Percentiles rank a stretch among this genome's conserved stretches.
Conservation (phyloP, 2,888 invertebrate genomes). For the Linnaemya vulpina region DNA sequence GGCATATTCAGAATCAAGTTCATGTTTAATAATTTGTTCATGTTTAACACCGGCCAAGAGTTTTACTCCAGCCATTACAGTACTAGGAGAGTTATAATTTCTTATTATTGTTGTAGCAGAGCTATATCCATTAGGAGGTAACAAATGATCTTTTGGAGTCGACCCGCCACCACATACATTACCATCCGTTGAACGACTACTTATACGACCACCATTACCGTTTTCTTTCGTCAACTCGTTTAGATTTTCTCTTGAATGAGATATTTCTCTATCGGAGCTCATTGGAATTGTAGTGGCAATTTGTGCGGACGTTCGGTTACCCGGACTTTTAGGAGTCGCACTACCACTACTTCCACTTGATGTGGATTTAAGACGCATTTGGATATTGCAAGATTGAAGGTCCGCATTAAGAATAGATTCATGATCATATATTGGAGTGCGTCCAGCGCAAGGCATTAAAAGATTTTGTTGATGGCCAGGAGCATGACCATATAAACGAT, state of each 20-base stretch:
- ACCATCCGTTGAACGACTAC: constrained; percentile 76
- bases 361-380: constrained; percentile 71
- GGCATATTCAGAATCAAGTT: constrained; percentile 73
- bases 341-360: constrained; percentile 55
- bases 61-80: constrained; percentile 64
- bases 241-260: constrained; percentile 73
- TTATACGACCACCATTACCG: constrained; percentile 74
- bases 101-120: constrained; percentile 39
- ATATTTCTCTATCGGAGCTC: constrained; percentile 65
- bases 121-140: constrained; percentile 72
- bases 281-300: constrained; percentile 35
- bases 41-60: constrained; percentile 77
- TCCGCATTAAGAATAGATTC: constrained; percentile 74
- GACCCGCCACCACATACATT: constrained; percentile 70
- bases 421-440: constrained; percentile 74
- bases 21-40: constrained; percentile 78
- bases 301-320: constrained; percentile 69
- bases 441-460: constrained; percentile 67
- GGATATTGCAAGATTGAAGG: constrained; percentile 72
- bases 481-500: constrained; percentile 75
- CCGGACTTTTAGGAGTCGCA: constrained; percentile 73
- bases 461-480: constrained; percentile 62
- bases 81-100: constrained; percentile 70
- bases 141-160: constrained; percentile 77
- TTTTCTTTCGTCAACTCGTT: constrained; percentile 57